Evolutionary conservation across 2,888 invertebrate genomes (phyloP).

Genomic region (Diogma glabrata): DNA sequence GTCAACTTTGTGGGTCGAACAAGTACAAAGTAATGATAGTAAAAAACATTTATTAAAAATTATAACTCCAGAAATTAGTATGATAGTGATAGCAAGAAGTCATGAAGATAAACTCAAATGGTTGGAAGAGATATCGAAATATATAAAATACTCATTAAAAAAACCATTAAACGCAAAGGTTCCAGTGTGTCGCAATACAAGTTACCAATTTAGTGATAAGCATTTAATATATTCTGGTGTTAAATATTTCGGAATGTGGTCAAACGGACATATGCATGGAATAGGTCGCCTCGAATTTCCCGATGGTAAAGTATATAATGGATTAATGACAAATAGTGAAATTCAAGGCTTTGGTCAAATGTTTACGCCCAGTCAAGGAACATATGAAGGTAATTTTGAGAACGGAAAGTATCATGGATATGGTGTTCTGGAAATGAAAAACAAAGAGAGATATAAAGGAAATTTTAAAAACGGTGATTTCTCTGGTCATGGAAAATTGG

Average conservation of each 20-base stretch:
- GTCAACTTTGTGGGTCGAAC: constrained; percentile 69
- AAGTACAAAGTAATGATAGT: constrained; percentile 51
- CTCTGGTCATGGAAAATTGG: constrained; percentile 75
- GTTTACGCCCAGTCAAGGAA: constrained; percentile 39
- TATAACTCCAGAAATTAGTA: constrained; percentile 65
- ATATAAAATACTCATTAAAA: constrained; percentile 56
- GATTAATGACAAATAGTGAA: constrained; percentile 55
- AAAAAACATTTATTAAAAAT: constrained; percentile 54
- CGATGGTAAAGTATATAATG: constrained; percentile 69
- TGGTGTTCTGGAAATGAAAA: constrained; percentile 53
- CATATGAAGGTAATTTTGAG: constrained; percentile 54
- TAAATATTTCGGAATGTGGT: constrained; percentile 70
- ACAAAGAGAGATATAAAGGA: constrained; percentile 75
- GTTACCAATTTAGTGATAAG: constrained; percentile 57
- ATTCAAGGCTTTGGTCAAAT: constrained; percentile 35
- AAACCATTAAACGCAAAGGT: constrained; percentile 47
- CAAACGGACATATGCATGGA: constrained; percentile 73
- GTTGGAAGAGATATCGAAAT: constrained; percentile 62
- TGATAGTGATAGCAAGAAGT: constrained; percentile 48
- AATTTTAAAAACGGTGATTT: constrained; percentile 73
- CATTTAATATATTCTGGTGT: constrained; percentile 62
- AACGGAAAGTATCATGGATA: constrained; percentile 74
- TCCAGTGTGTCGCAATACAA: constrained; percentile 58
- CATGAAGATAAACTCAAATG: constrained; percentile 67
- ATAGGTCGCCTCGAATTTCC: constrained; percentile 70